phyloP scores from a whole-genome alignment of 2,797 vertebrate species.

The Cynopterus sphinx region DNA sequence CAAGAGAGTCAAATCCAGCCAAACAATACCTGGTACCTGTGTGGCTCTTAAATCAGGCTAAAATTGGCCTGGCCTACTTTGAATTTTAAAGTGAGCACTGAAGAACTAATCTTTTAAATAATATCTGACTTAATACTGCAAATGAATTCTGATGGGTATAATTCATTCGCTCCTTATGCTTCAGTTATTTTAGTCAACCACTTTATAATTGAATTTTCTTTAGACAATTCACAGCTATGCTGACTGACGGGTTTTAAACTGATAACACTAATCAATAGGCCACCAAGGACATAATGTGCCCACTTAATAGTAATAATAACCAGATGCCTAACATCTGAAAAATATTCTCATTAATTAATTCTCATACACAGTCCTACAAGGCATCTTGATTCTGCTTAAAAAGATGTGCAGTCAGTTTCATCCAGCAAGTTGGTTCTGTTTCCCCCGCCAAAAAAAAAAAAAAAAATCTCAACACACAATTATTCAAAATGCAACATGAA shows the following conservation, averaged over 20 bases:
- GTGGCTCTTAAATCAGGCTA: neutral
- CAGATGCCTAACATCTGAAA: conserved; percentile 54
- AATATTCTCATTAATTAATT: conserved; percentile 55
- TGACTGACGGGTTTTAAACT: conserved; percentile 56
- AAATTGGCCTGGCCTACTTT: conserved; percentile 45
- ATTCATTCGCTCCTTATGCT: conserved; percentile 41
- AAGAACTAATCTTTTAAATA: conserved; percentile 36
- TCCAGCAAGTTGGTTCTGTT: neutral
- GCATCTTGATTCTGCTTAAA: neutral
- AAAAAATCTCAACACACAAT: neutral
- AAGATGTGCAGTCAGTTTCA: neutral
- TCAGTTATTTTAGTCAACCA: conserved; percentile 61
- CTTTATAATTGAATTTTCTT: conserved; percentile 72
- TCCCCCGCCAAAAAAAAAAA: neutral
- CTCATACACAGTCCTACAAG: neutral
- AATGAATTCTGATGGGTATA: conserved; percentile 46
- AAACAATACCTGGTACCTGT: conserved; percentile 62
- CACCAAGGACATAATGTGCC: conserved; percentile 39
- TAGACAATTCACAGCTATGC: conserved; percentile 55
- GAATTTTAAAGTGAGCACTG: conserved; percentile 45
- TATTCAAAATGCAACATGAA: neutral
- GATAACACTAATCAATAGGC: conserved; percentile 62
- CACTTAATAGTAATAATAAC: conserved; percentile 55
- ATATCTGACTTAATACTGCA: neutral
- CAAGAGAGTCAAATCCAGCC: conserved; percentile 46